Evolutionary conservation across 2,888 invertebrate genomes (phyloP).

Genomic region (Lutraria lutraria): DNA sequence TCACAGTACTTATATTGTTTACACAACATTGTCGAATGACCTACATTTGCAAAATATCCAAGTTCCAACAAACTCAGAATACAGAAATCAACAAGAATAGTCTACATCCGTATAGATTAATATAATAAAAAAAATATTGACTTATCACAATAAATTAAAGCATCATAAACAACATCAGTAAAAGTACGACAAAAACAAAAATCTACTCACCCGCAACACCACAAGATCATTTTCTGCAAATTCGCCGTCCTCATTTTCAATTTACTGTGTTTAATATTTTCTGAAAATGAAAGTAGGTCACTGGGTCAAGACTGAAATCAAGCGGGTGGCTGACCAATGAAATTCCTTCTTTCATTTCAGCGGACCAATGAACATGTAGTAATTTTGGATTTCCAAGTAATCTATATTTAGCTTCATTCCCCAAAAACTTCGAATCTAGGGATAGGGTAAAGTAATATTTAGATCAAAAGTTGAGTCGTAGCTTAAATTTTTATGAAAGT

Average conservation of each 20-base stretch:
- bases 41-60: too few relatives aligned
- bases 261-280: neutral
- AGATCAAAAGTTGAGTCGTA: neutral
- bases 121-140: too few relatives aligned
- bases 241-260: neutral
- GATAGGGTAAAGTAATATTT: neutral
- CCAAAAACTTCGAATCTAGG: constrained; percentile 29
- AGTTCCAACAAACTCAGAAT: too few relatives aligned
- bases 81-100: too few relatives aligned
- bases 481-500: neutral
- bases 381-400: constrained; percentile 27
- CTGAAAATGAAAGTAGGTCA: constrained; percentile 14
- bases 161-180: too few relatives aligned
- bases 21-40: too few relatives aligned
- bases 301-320: neutral
- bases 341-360: neutral
- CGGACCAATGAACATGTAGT: neutral
- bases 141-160: too few relatives aligned
- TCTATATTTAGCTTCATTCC: constrained; percentile 31
- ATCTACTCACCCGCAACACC: neutral
- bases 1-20: too few relatives aligned
- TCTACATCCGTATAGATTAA: too few relatives aligned
- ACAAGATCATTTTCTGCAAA: neutral
- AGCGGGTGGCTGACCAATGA: neutral
- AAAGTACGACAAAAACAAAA: neutral